Evolutionary conservation across 1,140 invertebrate genomes (phyloP).

Genomic region (Procambarus clarkii): DNA sequence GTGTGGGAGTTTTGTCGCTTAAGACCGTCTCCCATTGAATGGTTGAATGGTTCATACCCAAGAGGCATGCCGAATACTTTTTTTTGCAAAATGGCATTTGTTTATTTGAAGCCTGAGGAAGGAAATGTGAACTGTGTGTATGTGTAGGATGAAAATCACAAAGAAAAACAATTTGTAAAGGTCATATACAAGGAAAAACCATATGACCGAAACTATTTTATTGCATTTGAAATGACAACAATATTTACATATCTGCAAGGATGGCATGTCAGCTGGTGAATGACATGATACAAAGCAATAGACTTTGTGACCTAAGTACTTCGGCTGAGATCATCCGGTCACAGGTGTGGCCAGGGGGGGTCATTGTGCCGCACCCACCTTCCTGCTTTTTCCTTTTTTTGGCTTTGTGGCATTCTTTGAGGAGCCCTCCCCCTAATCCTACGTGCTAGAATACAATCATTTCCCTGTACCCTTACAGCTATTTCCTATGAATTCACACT

Average conservation of each 20-base stretch:
- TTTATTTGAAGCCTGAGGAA: too few species aligned
- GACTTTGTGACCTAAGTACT: constrained; percentile 70
- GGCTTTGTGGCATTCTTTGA: constrained; percentile 38
- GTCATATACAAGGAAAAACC: background rate
- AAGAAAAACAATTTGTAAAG: background rate
- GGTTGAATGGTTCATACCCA: too few species aligned
- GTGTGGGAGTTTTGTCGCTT: too few species aligned
- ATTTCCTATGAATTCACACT: constrained; percentile 10
- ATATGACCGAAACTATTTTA: constrained; percentile 69
- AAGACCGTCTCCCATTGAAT: too few species aligned
- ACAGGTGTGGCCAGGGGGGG: constrained; percentile 60
- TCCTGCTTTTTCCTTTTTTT: constrained; percentile 41
- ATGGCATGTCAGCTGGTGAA: constrained; percentile 66
- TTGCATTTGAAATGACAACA: constrained; percentile 71
- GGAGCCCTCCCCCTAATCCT: constrained; percentile 33
- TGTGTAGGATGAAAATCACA: too few species aligned
- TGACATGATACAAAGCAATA: constrained; percentile 67
- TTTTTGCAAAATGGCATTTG: too few species aligned
- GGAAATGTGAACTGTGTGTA: too few species aligned
- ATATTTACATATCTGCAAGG: constrained; percentile 71
- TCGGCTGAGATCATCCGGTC: constrained; percentile 68
- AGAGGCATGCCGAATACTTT: too few species aligned
- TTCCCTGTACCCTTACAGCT: constrained; percentile 43
- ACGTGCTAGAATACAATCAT: constrained; percentile 18
- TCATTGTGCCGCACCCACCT: constrained; percentile 67